Conservation (phyloP, 2,888 invertebrate genomes). For the Bellardia bayeri region DNA sequence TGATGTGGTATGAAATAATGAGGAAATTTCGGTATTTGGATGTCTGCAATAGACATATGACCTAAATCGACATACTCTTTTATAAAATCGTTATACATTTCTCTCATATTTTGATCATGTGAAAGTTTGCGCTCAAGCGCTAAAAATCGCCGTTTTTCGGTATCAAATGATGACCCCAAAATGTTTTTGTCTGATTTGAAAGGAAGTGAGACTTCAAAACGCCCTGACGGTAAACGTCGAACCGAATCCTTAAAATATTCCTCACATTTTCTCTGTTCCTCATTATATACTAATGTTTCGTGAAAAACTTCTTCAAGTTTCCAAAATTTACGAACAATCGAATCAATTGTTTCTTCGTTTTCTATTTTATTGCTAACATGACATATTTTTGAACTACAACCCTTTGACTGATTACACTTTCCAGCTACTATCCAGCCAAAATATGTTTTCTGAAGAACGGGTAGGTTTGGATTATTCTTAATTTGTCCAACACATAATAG, state of each 20-base stretch:
- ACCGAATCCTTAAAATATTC: slow-evolving; percentile 36
- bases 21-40: slow-evolving; percentile 13
- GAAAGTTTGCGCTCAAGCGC: slow-evolving; percentile 23
- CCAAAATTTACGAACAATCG: neutral
- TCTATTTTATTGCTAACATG: no score
- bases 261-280: slow-evolving; percentile 61
- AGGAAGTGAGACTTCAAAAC: slow-evolving; percentile 53
- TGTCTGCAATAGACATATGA: slow-evolving; percentile 60
- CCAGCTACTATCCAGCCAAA: slow-evolving; percentile 14
- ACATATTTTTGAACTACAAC: neutral
- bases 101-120: neutral
- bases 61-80: slow-evolving; percentile 63
- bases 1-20: slow-evolving; percentile 62
- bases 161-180: slow-evolving; percentile 60
- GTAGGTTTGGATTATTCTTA: neutral
- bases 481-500: neutral
- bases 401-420: slow-evolving; percentile 12
- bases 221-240: slow-evolving; percentile 30
- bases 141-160: slow-evolving; percentile 63
- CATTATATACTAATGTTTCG: slow-evolving; percentile 10
- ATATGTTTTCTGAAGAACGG: slow-evolving; percentile 31
- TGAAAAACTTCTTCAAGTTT: slow-evolving; percentile 58
- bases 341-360: no score
- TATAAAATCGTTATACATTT: slow-evolving; percentile 46
- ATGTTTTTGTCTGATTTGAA: slow-evolving; percentile 54